phyloP scores from a whole-genome alignment of 1,140 invertebrate species.

The Piezodorus guildinii region DNA sequence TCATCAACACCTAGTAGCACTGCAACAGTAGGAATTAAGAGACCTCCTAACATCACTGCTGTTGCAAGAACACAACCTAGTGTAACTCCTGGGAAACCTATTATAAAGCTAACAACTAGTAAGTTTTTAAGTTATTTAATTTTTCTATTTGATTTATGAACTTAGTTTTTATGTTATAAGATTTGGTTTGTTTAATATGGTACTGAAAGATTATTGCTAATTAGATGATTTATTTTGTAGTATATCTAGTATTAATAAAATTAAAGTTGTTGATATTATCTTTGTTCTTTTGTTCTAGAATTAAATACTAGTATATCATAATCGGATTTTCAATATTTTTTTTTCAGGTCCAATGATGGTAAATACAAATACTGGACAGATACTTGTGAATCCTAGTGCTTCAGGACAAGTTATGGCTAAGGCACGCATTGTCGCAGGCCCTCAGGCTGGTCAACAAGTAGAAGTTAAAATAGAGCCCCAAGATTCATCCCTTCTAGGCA shows the following conservation, averaged over 20 bases:
- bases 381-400: not conserved
- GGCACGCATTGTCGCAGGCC: constrained; percentile 13
- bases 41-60: constrained; percentile 42
- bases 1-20: constrained; percentile 21
- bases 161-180: not conserved
- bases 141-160: not conserved
- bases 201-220: not conserved
- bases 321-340: not conserved
- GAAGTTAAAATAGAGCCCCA: constrained; percentile 24
- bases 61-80: constrained; percentile 51
- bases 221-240: too few species aligned
- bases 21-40: constrained; percentile 33
- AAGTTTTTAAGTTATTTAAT: not conserved
- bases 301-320: too few species aligned
- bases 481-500: constrained; percentile 10
- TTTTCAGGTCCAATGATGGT: constrained; percentile 10
- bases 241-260: too few species aligned
- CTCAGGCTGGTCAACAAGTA: constrained; percentile 7
- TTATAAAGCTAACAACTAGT: constrained; percentile 48
- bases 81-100: constrained; percentile 53
- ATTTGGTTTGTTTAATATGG: not conserved
- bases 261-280: too few species aligned
- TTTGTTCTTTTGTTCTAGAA: too few species aligned
- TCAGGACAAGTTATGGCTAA: constrained; percentile 7
- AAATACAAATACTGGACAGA: not conserved